Evolutionary conservation across 2,888 invertebrate species (phyloP), one percentile per base, ranked within the genome.

Genomic region (Acleris sparsana): DNA sequence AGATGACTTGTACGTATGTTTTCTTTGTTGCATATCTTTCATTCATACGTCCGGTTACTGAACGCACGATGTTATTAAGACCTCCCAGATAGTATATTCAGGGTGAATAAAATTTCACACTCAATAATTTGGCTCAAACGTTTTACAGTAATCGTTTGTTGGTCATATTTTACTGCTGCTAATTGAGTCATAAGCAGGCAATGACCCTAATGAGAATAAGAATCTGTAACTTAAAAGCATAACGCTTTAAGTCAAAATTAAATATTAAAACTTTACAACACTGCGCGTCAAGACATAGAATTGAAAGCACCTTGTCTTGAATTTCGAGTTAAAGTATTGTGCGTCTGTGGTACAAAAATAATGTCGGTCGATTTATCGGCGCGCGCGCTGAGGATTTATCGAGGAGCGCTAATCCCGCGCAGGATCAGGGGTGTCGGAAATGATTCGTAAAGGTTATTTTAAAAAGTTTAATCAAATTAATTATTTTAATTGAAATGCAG

Each of bases 181-280:
- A 88, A 88, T 87, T 88, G 89, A 91, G 88, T 85, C 90, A 89
- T 89, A 84, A 85, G 86, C 88, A 89, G 91, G 79, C 92, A 91
- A 92, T 88, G 92, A 92, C 92, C 92, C 88, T 90, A 91, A 91
- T 90, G 91, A 90, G 86, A 90, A 91, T 90, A 89, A 89, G 91
- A 92, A 92, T 92, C 92, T 4, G 11, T 39, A 3, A 39, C 13
- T 39, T 13, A 39, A 13, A 13, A 39, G 39, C 39, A 39, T 39
- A 39, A 39, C 4, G 39, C 13, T 39, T 39, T 39, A 39, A 39
- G 39, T 39, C 39, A 39, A 39, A 13, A 4, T 39, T 39, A 4
- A 39, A 39, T 39, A 13, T 39, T 13, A 1, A 39, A 11, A 39
- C 13, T 13, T 13, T 39, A 39, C 39, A 39, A 39, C 39, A 13